Evolutionary conservation across 1,140 invertebrate species (phyloP), one percentile per base, ranked within the genome.

Genomic region (Anoplophora glabripennis): DNA sequence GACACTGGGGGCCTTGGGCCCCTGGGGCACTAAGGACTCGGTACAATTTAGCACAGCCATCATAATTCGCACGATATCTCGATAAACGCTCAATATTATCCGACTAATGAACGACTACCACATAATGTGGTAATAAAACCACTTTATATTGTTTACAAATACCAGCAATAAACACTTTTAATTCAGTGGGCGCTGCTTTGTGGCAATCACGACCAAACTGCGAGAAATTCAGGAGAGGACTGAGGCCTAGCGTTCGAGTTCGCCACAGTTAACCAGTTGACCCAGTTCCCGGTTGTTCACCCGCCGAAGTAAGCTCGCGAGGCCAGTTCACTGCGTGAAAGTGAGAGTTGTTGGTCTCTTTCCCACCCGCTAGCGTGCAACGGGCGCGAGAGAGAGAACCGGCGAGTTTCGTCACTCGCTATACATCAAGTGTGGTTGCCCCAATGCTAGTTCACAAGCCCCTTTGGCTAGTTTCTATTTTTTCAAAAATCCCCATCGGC

Each of bases 201-300:
- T 38, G 36, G 38, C 11, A 12, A 17, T 37, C 42, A 18, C 40
- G 35, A 48, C 45, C 45, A 56, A 48, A 38, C 54, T 18, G 42
- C 33, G n/a, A 44, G 41, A 49, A 66, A 67, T 66, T 63, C 71
- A 62, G 69, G 65, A 70, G 69, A 68, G 61, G 55, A 75, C 74
- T 76, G 73, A 75, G 68, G 69, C 62, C 76, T 73, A 76, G 73
- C 75, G 69, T 55, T 61, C 72, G 76, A 74, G 68, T 71, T 73
- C 76, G 77, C 79, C 76, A 78, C 79, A 79, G 70, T 80, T 80
- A 74, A 74, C 75, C 79, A 78, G 77, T 74, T 84, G 84, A 84
- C 84, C 84, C 79, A 86, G 76, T 84, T 86, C 70, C 74, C 78
- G 84, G 80, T 78, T 80, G 79, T 79, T 80, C 77, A 84, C 80